These are phyloP conservation scores for Oreochromis grahami DNA, from an alignment of 2,797 vertebrate genomes.

Conservation along the genomic window DNA sequence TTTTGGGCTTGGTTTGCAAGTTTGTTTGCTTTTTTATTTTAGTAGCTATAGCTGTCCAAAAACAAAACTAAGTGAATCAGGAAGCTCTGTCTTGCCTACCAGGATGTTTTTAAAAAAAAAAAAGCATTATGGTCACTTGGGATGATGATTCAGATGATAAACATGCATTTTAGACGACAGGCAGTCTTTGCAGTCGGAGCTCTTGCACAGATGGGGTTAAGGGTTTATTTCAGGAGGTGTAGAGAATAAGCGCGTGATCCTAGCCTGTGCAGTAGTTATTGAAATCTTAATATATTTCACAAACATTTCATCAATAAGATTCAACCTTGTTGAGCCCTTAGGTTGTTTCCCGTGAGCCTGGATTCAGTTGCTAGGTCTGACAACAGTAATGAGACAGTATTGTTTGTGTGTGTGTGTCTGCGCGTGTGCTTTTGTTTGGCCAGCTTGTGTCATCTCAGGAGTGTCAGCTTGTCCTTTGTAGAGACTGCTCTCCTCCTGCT, in stretches of 20 bases:
- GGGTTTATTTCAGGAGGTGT: background rate
- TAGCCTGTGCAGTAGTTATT: background rate
- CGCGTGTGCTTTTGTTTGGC: slow-evolving; percentile 14
- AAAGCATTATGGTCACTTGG: background rate
- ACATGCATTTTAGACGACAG: background rate
- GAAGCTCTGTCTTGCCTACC: background rate
- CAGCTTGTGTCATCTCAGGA: background rate
- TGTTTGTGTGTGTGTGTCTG: background rate
- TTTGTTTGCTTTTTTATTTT: background rate
- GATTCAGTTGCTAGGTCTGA: slow-evolving; percentile 13
- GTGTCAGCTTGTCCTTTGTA: slow-evolving; percentile 19
- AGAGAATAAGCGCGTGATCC: background rate
- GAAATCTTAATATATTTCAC: background rate
- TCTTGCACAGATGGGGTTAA: background rate
- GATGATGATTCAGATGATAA: background rate
- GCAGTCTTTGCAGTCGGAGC: background rate
- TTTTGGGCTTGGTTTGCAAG: background rate
- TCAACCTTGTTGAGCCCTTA: background rate
- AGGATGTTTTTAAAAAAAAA: background rate
- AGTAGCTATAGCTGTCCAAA: background rate
- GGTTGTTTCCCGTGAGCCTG: background rate
- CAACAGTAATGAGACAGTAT: background rate
- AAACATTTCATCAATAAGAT: background rate
- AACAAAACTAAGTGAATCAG: background rate
- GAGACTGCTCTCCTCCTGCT: background rate